These are phyloP conservation scores for Chrysodeixis includens DNA, from an alignment of 2,888 invertebrate species.

Conservation along the genomic window DNA sequence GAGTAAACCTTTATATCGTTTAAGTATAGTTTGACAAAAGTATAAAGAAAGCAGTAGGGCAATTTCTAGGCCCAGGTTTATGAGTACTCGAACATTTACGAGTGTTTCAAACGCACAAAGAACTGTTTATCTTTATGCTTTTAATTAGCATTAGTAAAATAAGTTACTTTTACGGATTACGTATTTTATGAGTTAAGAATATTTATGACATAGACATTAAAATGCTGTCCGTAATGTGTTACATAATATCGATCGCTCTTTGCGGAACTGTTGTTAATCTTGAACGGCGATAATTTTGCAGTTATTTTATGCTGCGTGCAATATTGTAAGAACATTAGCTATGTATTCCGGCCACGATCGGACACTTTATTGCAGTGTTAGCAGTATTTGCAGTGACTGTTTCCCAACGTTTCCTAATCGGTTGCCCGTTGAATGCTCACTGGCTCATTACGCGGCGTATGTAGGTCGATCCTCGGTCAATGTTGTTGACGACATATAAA, in stretches of 20 bases:
- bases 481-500: slow-evolving; percentile 34
- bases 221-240: not conserved
- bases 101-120: no score
- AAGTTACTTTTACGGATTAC: not conserved
- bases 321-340: no score
- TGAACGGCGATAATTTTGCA: not conserved
- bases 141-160: no score
- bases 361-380: slow-evolving; percentile 8
- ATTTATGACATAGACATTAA: not conserved
- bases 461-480: slow-evolving; percentile 44
- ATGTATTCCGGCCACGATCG: slow-evolving; percentile 5
- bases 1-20: no score
- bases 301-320: not conserved
- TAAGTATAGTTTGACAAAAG: no score
- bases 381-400: no score
- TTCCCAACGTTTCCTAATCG: slow-evolving; percentile 28
- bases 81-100: no score
- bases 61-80: no score
- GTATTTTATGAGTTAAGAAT: slow-evolving; percentile 1
- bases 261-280: not conserved
- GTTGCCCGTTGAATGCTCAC: slow-evolving; percentile 30
- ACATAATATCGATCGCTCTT: slow-evolving; percentile 1
- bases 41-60: no score
- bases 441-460: slow-evolving; percentile 28
- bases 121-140: no score